Evolutionary conservation across 2,888 invertebrate genomes (phyloP).

Genomic region (Eretmocerus hayati): DNA sequence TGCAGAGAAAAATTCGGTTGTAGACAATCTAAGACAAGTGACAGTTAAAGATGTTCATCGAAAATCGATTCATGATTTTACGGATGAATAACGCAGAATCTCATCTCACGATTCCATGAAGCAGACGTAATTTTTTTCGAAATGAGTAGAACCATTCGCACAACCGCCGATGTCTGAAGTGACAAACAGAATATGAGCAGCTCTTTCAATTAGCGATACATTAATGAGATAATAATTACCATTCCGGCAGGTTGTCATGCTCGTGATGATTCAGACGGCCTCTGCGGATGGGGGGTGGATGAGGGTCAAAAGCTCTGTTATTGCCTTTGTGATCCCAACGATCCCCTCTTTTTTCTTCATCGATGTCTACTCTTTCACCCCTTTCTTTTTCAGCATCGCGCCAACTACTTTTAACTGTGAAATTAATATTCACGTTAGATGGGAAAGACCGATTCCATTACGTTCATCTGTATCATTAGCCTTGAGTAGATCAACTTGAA

Average conservation of each 20-base stretch:
- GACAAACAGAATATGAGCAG: no score
- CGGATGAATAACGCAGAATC: background rate
- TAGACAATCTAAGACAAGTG: no score
- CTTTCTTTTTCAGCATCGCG: conserved; percentile 45
- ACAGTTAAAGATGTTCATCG: no score
- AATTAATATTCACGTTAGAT: background rate
- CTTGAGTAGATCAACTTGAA: no score
- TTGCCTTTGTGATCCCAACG: conserved; percentile 43
- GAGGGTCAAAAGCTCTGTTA: conserved; percentile 42
- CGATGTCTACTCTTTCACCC: conserved; percentile 37
- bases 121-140: background rate
- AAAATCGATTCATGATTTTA: no score
- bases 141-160: no score
- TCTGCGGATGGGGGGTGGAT: conserved; percentile 39
- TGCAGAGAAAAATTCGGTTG: no score
- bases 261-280: conserved; percentile 45
- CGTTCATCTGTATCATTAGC: no score
- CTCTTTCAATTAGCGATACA: no score
- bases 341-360: conserved; percentile 31
- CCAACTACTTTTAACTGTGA: conserved; percentile 45
- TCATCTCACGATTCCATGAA: conserved; percentile 2
- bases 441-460: background rate
- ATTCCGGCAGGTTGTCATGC: conserved; percentile 51
- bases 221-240: conserved; percentile 36
- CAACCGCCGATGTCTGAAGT: no score